Evolutionary conservation across 2,113 vertebrate species (phyloP).

Genomic region (Sceloporus undulatus): DNA sequence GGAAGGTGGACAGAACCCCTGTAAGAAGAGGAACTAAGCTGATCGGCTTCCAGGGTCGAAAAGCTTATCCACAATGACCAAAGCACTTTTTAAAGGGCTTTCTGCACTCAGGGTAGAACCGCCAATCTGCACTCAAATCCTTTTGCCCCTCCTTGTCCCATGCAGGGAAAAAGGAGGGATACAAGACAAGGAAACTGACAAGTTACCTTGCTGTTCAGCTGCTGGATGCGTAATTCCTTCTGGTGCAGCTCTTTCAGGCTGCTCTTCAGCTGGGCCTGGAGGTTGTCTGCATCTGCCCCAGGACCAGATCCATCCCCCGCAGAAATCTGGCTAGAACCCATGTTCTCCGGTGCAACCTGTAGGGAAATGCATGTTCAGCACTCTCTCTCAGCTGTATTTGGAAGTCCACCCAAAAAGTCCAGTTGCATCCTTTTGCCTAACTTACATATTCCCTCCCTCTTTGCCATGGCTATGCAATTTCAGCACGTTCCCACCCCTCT

Average conservation of each 20-base stretch:
- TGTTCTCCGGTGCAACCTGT: slow-evolving; percentile 70
- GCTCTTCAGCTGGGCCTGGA: slow-evolving; percentile 76
- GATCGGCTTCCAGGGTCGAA: not conserved
- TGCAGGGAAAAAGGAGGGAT: no score
- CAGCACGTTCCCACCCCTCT: no score
- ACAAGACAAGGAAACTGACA: no score
- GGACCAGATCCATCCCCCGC: slow-evolving; percentile 55
- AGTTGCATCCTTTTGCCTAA: rapidly evolving
- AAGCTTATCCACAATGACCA: not conserved
- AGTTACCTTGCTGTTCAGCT: slow-evolving; percentile 82
- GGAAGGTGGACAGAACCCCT: not conserved
- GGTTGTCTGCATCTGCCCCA: slow-evolving; percentile 71
- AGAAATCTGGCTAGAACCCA: slow-evolving; percentile 31
- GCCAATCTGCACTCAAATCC: no score
- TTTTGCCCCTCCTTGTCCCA: no score
- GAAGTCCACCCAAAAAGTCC: not conserved
- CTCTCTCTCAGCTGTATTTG: not conserved
- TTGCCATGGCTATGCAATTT: no score
- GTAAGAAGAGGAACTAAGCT: no score
- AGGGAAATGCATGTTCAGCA: slow-evolving; percentile 34
- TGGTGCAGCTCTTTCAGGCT: slow-evolving; percentile 83
- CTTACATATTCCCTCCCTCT: no score
- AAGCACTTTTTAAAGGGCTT: no score
- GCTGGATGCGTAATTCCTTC: slow-evolving; percentile 83
- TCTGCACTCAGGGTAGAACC: no score